Evolutionary conservation across 2,797 vertebrate species (phyloP).

Genomic region (Chiloscyllium punctatum): DNA sequence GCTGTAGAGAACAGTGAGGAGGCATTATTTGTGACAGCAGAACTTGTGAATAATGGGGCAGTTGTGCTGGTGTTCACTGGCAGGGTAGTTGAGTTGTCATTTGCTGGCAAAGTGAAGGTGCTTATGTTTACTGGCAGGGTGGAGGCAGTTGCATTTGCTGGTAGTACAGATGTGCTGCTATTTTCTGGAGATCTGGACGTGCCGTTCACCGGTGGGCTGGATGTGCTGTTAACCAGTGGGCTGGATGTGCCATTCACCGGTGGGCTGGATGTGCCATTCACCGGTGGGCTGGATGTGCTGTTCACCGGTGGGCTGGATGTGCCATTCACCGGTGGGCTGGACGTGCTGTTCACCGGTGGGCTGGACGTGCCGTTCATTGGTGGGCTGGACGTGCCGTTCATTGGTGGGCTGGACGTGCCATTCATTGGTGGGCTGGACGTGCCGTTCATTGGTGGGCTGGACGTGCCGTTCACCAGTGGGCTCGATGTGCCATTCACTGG

Average conservation of each 20-base stretch:
- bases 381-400: not conserved
- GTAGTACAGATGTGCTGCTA: too few relatives aligned
- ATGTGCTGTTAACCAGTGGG: too few relatives aligned
- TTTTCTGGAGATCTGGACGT: not conserved
- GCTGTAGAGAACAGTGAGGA: not conserved
- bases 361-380: too few relatives aligned
- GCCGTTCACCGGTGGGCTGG: not conserved
- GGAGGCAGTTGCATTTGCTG: not conserved
- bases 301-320: not conserved
- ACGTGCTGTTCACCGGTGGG: too few relatives aligned
- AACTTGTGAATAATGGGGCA: not conserved
- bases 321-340: too few relatives aligned
- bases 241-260: not conserved
- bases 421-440: not conserved
- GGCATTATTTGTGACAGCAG: not conserved
- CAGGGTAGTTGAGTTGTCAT: too few relatives aligned
- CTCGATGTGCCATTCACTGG: not conserved
- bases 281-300: accelerated
- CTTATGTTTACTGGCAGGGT: too few relatives aligned
- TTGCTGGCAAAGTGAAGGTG: too few relatives aligned
- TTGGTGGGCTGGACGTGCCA: accelerated
- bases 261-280: not conserved
- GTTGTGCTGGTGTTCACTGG: not conserved
- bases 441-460: not conserved
- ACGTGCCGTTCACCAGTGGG: accelerated